phyloP scores from a whole-genome alignment of 2,113 vertebrate species.

The Vireo altiloquus region DNA sequence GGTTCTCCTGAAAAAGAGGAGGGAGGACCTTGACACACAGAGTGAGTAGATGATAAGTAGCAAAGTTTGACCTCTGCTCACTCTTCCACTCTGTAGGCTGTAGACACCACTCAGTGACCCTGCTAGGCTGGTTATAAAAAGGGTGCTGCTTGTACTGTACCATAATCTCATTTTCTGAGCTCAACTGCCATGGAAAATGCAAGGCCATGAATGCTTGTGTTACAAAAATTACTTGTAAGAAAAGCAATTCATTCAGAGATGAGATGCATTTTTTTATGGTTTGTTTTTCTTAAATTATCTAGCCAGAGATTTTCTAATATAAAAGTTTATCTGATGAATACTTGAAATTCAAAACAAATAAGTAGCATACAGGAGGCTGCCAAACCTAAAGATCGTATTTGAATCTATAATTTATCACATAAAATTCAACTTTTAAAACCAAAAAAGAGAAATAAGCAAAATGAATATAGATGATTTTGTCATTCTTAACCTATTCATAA shows the following conservation, averaged over 20 bases:
- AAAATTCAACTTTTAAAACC: neutral
- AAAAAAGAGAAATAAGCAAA: conserved; percentile 5
- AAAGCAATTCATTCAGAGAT: neutral
- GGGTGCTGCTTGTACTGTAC: neutral
- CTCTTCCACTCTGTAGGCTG: neutral
- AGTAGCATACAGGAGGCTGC: neutral
- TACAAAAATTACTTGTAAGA: neutral
- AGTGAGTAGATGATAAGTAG: neutral
- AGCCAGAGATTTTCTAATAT: neutral
- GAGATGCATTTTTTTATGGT: neutral
- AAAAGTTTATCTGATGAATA: neutral
- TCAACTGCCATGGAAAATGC: neutral
- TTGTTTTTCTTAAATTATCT: neutral
- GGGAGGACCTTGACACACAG: neutral
- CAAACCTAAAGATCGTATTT: neutral
- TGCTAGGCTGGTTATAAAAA: neutral
- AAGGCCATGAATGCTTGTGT: neutral
- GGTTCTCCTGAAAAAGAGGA: neutral
- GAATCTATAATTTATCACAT: neutral
- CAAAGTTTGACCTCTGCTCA: neutral
- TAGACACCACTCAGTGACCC: neutral
- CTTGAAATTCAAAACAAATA: conserved; percentile 18
- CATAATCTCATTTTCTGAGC: neutral
- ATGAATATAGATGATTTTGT: neutral
- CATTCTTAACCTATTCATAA: neutral